Percentiles rank a stretch among this genome's conserved stretches.
Conservation (phyloP, 1,140 invertebrate species). For the Pseudoatta argentina region DNA sequence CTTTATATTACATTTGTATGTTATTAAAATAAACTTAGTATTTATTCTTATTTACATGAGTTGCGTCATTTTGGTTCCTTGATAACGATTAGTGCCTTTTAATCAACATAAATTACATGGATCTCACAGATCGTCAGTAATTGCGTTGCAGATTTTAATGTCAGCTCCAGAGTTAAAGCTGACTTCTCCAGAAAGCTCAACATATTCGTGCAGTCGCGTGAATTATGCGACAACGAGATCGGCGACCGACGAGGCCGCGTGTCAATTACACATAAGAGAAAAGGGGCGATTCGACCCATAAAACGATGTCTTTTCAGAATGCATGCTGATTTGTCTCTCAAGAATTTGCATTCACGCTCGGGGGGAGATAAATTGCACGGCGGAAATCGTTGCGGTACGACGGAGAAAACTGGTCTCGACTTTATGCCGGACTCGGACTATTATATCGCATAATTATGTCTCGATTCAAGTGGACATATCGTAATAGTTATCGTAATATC, state of each 20-base stretch:
- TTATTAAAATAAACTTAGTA: too few relatives aligned
- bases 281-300: slow-evolving; percentile 52
- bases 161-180: too few relatives aligned
- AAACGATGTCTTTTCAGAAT: slow-evolving; percentile 61
- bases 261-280: slow-evolving; percentile 33
- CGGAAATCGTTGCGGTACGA: slow-evolving; percentile 50
- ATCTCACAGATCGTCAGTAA: too few relatives aligned
- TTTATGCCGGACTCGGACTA: not conserved
- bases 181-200: not conserved
- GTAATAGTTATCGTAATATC: slow-evolving; percentile 60
- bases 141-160: too few relatives aligned
- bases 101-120: too few relatives aligned
- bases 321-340: slow-evolving; percentile 60
- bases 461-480: slow-evolving; percentile 41
- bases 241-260: not conserved
- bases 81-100: too few relatives aligned
- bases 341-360: slow-evolving; percentile 70
- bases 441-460: slow-evolving; percentile 44
- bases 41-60: too few relatives aligned
- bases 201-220: too few relatives aligned
- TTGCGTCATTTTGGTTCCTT: too few relatives aligned
- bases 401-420: slow-evolving; percentile 65
- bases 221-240: not conserved
- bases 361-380: slow-evolving; percentile 56
- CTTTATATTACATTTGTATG: too few relatives aligned